Conservation (phyloP, 2,113 vertebrate species). For the Pica pica region DNA sequence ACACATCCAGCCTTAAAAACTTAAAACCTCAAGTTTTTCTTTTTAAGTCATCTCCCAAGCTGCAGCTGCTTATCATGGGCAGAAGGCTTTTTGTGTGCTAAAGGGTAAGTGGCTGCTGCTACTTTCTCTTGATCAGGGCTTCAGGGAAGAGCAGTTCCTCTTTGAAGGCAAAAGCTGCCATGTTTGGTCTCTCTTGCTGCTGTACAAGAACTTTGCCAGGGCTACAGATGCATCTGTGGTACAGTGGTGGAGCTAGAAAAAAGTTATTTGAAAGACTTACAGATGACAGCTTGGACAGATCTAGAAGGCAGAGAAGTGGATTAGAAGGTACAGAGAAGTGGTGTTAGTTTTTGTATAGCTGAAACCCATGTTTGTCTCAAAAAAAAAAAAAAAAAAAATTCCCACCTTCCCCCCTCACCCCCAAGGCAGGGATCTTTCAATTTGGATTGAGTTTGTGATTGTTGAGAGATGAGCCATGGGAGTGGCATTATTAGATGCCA, state of each 20-base stretch:
- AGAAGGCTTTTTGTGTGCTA: not conserved
- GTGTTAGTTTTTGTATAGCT: not conserved
- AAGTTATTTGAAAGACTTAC: not conserved
- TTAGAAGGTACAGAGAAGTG: not conserved
- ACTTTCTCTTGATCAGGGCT: not conserved
- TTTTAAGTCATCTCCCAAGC: not conserved
- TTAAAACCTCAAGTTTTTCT: not conserved
- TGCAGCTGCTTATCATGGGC: not conserved
- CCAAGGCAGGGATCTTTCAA: not conserved
- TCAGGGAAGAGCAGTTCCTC: not conserved
- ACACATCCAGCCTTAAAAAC: not conserved
- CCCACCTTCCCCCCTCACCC: not conserved
- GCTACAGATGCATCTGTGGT: not conserved
- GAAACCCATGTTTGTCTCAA: not conserved
- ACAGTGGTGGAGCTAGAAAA: not conserved
- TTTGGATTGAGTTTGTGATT: not conserved
- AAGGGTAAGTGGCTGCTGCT: not conserved
- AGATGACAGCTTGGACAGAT: not conserved
- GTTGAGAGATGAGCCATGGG: not conserved
- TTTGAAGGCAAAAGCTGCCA: not conserved
- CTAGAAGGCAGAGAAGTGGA: not conserved
- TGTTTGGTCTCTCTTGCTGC: not conserved
- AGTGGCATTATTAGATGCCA: not conserved
- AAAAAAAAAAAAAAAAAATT: not conserved
- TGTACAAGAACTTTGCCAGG: not conserved